Evolutionary conservation across 2,113 vertebrate genomes (phyloP).

Genomic region (Melospiza melodia): DNA sequence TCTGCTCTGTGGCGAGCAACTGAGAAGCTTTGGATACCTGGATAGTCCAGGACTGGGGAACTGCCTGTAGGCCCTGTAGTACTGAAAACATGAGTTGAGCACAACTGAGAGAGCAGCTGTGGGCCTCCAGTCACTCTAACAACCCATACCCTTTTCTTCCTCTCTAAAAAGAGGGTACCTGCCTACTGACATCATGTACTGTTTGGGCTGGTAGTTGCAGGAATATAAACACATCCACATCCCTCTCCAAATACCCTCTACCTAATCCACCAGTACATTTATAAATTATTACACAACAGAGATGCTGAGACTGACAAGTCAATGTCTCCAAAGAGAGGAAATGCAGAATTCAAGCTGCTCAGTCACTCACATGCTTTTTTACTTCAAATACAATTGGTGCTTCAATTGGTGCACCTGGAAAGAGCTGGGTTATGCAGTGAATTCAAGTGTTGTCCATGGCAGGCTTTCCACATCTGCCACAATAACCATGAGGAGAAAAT

Average conservation of each 20-base stretch:
- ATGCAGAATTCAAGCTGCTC: background rate
- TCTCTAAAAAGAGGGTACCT: background rate
- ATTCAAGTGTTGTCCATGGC: background rate
- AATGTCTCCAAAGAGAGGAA: background rate
- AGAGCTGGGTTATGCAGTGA: background rate
- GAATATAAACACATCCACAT: background rate
- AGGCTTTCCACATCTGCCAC: background rate
- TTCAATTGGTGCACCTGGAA: background rate
- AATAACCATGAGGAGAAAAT: background rate
- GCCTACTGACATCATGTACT: background rate
- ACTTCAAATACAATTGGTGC: background rate
- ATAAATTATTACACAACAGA: background rate
- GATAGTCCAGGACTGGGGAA: background rate
- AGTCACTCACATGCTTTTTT: background rate
- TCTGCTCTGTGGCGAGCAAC: background rate
- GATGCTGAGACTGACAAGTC: background rate
- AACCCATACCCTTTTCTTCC: background rate
- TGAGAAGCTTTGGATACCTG: background rate
- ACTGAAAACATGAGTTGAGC: background rate
- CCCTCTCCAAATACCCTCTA: background rate
- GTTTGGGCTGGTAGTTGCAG: background rate
- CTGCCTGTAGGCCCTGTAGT: background rate
- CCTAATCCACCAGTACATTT: background rate
- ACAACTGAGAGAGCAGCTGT: background rate
- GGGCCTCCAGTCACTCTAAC: background rate